Evolutionary conservation across 2,113 vertebrate species (phyloP), one percentile per base, ranked within the genome.

Genomic region (Syngnathoides biaculeatus): DNA sequence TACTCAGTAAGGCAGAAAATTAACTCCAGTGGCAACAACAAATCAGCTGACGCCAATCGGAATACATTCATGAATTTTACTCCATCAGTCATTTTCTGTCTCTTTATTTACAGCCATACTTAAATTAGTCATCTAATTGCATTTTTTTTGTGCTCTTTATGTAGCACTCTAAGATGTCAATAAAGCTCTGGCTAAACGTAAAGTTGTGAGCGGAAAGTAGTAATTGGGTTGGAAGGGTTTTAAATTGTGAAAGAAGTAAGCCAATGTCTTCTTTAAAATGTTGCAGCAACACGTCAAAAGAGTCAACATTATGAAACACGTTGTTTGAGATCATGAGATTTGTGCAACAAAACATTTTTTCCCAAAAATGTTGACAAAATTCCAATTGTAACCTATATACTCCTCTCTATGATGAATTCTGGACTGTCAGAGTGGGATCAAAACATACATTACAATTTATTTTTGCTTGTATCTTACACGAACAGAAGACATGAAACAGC

Each of bases 1-100:
- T 88, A 88, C 67, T 89, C 85, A 90, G 78, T 77, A 87, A 79
- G 73, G 87, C 87, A 85, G 89, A 90, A 92, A 91, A 91, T 92
- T 83, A 90, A 88, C 83, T 89, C 79, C 62, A 65, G 74, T 42
- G 42, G 79, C 85, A 58, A 72, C 68, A 68, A 53, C 55, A 24
- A 53, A 72, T 77, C 68, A 69, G 67, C 76, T 65, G 67, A 35
- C 67, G 67, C 73, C 68, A 67, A 71, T 9, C n/a, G n/a, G n/a
- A n/a, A n/a, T n/a, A 50, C 48, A n/a, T 76, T 65, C 82, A 76
- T 73, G 60, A 22, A 24, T 63, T 61, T 67, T n/a, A 42, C 52
- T 67, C n/a, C 55, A 53, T 71, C 72, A 66, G 24, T 50, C 52
- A 45, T 40, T 4, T 42, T 19, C 27, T 13, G 43, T 53, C 20